Evolutionary conservation across 2,888 invertebrate species (phyloP), one percentile per base, ranked within the genome.

Genomic region (Eustalomyia histrio): DNA sequence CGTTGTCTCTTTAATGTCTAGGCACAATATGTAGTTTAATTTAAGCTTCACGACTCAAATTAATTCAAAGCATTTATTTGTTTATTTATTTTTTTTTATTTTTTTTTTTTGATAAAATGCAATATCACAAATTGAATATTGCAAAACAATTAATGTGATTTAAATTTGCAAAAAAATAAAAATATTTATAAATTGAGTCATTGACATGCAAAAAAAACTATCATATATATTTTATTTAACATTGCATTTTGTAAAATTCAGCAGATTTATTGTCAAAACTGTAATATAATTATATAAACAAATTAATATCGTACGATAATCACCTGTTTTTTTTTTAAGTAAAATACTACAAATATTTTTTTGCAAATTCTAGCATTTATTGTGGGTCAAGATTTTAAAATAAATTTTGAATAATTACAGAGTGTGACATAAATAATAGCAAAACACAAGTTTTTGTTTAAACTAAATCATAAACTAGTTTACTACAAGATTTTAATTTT

Each of bases 361-460:
- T 29, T 55, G 64, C 64, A 10, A 21, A 33, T 71, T 67, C 57
- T 47, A 74, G 73, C 78, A 74, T 16, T 71, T 71, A 81, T 65
- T 65, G 50, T 74, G 65, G 81, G 81, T 81, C 81, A 81, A 81
- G 73, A 74, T 50, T 57, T 67, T 55, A 12, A 5, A 17, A 53
- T 18, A 18, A 53, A 53, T 53, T 53, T 53, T 8, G 9, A n/a
- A 55, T 24, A 55, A 24, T 55, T 3, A 35, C 18, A 50, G 29
- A 63, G 50, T 55, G 2, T 68, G 47, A 43, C 17, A 39, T n/a
- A 18, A 10, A 50, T 64, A 64, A 17, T 29, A 6, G 29, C 29
- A 29, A 21, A 3, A 21, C 35, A 29, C 24, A 55, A 4, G 57
- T 33, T 21, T 50, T 72, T 63, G 52, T 39, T 35, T 57, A 29